Base-by-base conservation (phyloP, 2,113 vertebrate species). In the Phainopepla nitens region DNA sequence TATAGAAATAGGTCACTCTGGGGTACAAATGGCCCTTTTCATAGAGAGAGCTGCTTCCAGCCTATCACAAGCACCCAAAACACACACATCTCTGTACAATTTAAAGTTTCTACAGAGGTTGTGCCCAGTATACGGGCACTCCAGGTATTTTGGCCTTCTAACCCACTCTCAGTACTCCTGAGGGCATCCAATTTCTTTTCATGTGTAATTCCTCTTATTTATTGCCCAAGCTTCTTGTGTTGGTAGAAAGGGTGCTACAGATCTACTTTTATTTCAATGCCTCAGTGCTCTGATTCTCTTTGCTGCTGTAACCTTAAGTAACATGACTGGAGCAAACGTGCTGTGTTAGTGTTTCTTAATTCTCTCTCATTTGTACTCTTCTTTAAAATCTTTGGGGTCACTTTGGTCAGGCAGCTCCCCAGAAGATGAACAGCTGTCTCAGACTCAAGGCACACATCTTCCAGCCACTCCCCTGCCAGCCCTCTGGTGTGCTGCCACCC, bases 241-340 rank as follows among this genome's bases (percentile, higher is more conserved):
- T 60, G 31, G 4, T 47, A 31, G 41, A 54, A 60, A 72, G 7
- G 36, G n/a, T 76, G 18, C 17, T 73, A 36, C 60, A 69, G 24
- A 54, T 44, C 22, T 23, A 5, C 22, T 61, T 68, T 87, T 60
- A 36, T 82, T 64, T 72, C 57, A 60, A 57, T 33, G 20, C 6
- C 61, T 90, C 10, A 1, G 22, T 50, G 50, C 35, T 72, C 73
- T 72, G 8, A 14, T 36, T 80, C 45, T 70, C 70, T 15, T 22
- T 9, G 3, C 33, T 58, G n/a, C 65, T 64, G 24, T 41, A 87
- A 83, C 57, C 49, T 41, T 54, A 77, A 83, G 42, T 49, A 81
- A 35, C 17, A 60, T 1, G 2, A 70, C 10, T 7, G 5, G 14
- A 64, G 29, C 1, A 4, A 45, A 61, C 1, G 2, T 50, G 19